Percentiles rank a stretch among this genome's conserved stretches.
Conservation (phyloP, 2,113 vertebrate genomes). For the Jacana jacana region DNA sequence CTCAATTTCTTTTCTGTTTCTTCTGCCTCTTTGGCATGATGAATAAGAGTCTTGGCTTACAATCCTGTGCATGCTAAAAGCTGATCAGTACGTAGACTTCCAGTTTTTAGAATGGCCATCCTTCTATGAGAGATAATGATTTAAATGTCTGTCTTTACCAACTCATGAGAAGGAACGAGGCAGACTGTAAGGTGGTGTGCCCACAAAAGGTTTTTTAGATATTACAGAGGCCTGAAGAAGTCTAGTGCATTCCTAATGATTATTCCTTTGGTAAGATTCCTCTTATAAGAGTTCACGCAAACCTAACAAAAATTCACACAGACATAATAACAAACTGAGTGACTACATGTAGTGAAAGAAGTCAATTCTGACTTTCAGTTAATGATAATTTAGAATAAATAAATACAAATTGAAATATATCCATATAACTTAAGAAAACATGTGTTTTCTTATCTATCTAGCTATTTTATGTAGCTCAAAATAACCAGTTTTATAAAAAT, state of each 20-base stretch:
- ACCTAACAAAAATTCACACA: not conserved
- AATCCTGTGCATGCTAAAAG: not conserved
- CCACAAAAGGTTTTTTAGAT: not conserved
- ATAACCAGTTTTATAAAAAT: not conserved
- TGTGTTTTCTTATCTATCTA: too few species aligned
- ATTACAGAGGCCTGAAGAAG: not conserved
- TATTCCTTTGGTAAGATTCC: not conserved
- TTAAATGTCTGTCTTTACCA: not conserved
- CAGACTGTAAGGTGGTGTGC: not conserved
- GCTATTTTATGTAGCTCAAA: not conserved
- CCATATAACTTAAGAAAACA: not conserved
- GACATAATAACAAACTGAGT: not conserved
- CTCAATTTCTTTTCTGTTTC: not conserved
- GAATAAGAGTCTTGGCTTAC: not conserved
- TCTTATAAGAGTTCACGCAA: not conserved
- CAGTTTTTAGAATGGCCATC: not conserved
- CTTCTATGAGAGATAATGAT: not conserved
- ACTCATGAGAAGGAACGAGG: not conserved
- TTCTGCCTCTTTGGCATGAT: not conserved
- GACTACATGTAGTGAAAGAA: not conserved
- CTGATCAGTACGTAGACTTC: not conserved
- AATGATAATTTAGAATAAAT: not conserved
- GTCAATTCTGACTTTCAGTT: not conserved
- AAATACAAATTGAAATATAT: not conserved
- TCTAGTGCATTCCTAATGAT: not conserved